Evolutionary conservation across 2,888 invertebrate genomes (phyloP).

Genomic region (Cerastis rubricosa): DNA sequence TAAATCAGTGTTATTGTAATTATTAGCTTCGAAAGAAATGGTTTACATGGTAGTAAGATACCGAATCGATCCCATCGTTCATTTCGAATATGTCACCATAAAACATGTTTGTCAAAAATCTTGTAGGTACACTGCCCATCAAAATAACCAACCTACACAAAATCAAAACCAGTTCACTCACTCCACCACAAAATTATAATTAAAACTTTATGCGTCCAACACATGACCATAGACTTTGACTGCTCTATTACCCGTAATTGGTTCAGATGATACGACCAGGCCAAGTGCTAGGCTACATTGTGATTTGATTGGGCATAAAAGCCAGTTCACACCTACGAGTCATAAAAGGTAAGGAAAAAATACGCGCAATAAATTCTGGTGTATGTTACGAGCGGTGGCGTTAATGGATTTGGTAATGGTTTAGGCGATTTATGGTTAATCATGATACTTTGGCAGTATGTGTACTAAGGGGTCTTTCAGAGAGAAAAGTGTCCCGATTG

Average conservation of each 20-base stretch:
- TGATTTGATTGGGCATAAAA: constrained; percentile 77
- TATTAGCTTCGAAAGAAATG: not conserved
- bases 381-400: constrained; percentile 47
- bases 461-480: not conserved
- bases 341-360: constrained; percentile 70
- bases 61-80: not conserved
- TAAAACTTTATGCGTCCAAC: constrained; percentile 44
- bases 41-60: not conserved
- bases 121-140: not conserved
- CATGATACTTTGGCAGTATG: not conserved
- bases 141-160: not conserved
- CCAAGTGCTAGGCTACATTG: constrained; percentile 67
- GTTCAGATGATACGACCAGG: constrained; percentile 51
- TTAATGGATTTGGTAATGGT: constrained; percentile 25
- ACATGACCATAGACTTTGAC: constrained; percentile 20
- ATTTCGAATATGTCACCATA: not conserved
- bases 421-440: constrained; percentile 23
- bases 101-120: not conserved
- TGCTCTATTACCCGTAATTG: constrained; percentile 60
- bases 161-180: not conserved
- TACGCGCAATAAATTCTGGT: constrained; percentile 56
- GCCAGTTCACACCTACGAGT: constrained; percentile 73
- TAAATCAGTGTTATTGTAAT: too few relatives aligned
- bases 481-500: not conserved
- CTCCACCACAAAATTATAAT: constrained; percentile 34